Conservation (phyloP, 2,797 vertebrate species). For the Scomberomorus guttatus region DNA sequence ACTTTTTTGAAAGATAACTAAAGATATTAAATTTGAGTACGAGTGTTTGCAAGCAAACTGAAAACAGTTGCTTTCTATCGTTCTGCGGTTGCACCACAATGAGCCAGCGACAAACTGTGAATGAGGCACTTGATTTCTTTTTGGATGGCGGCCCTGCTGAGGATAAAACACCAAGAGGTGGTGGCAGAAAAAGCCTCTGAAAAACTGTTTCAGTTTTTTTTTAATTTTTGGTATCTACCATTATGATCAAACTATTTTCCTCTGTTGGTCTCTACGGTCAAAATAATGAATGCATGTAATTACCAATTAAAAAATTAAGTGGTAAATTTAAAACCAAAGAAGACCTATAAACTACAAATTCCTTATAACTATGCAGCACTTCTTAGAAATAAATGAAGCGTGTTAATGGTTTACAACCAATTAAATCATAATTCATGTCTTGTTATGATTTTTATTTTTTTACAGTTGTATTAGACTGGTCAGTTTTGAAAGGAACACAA, state of each 20-base stretch:
- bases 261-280: neutral
- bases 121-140: slow-evolving; percentile 54
- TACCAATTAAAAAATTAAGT: neutral
- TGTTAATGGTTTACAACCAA: neutral
- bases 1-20: neutral
- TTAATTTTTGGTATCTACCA: neutral
- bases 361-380: neutral
- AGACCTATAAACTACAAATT: neutral
- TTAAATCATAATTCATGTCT: neutral
- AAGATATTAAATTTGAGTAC: slow-evolving; percentile 3
- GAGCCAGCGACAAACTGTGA: slow-evolving; percentile 62
- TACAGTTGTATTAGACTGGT: neutral
- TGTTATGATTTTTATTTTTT: neutral
- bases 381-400: neutral
- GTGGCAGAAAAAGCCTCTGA: neutral
- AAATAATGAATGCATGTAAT: neutral
- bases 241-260: neutral
- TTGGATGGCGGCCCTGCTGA: slow-evolving; percentile 33
- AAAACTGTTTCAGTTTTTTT: neutral
- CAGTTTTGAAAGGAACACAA: neutral
- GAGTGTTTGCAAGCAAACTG: neutral
- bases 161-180: slow-evolving; percentile 7
- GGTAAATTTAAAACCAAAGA: neutral
- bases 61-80: slow-evolving; percentile 34
- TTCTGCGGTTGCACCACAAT: slow-evolving; percentile 60